Percentiles rank a stretch among this genome's conserved stretches.
Evolutionary conservation across 2,888 invertebrate genomes (phyloP).

Genomic region (Molorchus minor): DNA sequence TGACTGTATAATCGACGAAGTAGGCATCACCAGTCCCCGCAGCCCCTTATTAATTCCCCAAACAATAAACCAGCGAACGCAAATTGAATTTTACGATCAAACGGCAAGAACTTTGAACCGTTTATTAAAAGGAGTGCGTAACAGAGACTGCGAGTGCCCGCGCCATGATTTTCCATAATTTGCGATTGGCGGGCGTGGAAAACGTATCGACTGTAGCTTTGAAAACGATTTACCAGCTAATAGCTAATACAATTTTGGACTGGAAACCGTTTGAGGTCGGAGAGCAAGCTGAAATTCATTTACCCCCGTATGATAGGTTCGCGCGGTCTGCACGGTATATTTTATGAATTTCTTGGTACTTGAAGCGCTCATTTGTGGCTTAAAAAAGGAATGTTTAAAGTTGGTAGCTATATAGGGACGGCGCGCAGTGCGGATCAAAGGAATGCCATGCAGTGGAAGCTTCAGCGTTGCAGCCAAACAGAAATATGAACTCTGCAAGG

Average conservation of each 20-base stretch:
- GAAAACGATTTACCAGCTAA: not conserved
- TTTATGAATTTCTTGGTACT: constrained; percentile 29
- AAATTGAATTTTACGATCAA: constrained; percentile 11
- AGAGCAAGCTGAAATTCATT: no score
- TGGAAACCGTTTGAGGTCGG: no score
- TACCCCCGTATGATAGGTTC: not conserved
- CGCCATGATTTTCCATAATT: not conserved
- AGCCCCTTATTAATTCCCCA: constrained; percentile 13
- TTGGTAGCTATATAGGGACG: no score
- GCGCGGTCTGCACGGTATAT: constrained; percentile 25
- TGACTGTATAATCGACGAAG: not conserved
- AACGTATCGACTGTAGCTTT: not conserved
- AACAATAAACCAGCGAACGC: constrained; percentile 6
- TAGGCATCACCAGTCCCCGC: not conserved
- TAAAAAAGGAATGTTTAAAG: constrained; percentile 27
- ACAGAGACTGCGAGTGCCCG: not conserved
- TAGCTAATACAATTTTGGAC: no score
- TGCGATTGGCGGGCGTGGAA: not conserved
- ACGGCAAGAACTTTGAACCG: constrained; percentile 17
- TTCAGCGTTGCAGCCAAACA: constrained; percentile 4
- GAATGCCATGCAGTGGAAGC: constrained; percentile 11
- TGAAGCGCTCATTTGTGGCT: constrained; percentile 28
- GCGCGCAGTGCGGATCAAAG: constrained; percentile 14
- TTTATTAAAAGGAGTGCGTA: constrained; percentile 7
- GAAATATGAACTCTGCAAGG: constrained; percentile 17